phyloP scores from a whole-genome alignment of 1,140 invertebrate species.

The Caenorhabditis briggsae region DNA sequence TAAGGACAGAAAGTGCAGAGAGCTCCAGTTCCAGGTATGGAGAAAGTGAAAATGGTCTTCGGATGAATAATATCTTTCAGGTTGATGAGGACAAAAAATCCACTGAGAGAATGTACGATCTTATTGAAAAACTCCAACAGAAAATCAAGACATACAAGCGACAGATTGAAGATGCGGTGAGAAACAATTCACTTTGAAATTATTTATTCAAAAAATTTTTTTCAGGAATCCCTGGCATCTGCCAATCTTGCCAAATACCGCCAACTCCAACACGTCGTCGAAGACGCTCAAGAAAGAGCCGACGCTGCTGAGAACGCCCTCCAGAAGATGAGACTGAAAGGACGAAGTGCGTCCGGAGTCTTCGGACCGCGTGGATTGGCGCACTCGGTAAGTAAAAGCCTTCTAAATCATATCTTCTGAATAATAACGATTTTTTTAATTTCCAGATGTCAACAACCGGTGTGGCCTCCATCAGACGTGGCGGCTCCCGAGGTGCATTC shows the following conservation, averaged over 20 bases:
- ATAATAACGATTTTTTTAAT: too few species aligned
- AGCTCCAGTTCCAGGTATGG: slow-evolving; percentile 76
- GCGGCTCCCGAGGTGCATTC: slow-evolving; percentile 58
- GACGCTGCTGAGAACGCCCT: slow-evolving; percentile 97
- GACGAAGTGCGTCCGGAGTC: slow-evolving; percentile 82
- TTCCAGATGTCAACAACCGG: slow-evolving; percentile 59
- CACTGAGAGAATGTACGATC: slow-evolving; percentile 83
- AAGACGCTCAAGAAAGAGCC: slow-evolving; percentile 96
- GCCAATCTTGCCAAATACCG: slow-evolving; percentile 99
- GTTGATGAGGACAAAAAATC: slow-evolving; percentile 78
- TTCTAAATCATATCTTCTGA: background rate
- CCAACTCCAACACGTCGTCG: slow-evolving; percentile 97
- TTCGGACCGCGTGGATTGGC: slow-evolving; percentile 63
- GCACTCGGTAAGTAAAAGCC: slow-evolving; percentile 55
- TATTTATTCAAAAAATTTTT: too few species aligned
- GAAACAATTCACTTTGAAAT: too few species aligned
- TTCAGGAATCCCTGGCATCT: slow-evolving; percentile 92
- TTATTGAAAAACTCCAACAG: slow-evolving; percentile 97
- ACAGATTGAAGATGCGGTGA: slow-evolving; percentile 95
- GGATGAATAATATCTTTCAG: slow-evolving; percentile 81
- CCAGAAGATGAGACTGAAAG: slow-evolving; percentile 95
- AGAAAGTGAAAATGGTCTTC: background rate
- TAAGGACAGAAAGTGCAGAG: slow-evolving; percentile 79
- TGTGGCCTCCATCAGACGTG: slow-evolving; percentile 29
- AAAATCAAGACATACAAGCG: slow-evolving; percentile 99